A percentile compares a stretch with the other conserved stretches of the same genome.
phyloP scores from a whole-genome alignment of 2,113 vertebrate genomes.

The Phaethornis superciliosus region DNA sequence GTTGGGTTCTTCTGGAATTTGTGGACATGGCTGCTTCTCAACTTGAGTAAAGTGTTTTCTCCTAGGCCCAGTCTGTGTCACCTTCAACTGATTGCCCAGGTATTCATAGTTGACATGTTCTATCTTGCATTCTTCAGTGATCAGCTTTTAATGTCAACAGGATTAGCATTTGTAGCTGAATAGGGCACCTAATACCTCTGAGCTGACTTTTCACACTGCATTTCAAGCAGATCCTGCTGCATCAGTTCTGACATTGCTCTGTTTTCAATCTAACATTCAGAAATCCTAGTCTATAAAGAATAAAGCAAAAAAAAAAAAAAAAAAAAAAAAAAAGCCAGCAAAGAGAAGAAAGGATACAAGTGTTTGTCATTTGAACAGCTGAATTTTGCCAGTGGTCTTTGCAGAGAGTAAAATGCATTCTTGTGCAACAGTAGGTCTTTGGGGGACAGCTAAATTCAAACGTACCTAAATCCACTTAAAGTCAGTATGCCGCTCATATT shows the following conservation, averaged over 20 bases:
- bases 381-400: neutral
- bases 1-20: neutral
- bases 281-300: neutral
- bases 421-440: neutral
- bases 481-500: neutral
- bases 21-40: neutral
- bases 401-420: neutral
- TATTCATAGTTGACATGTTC: neutral
- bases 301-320: neutral
- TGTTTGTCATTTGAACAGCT: neutral
- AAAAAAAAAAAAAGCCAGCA: too few relatives aligned
- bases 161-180: neutral
- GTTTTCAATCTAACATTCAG: neutral
- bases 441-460: neutral
- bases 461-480: neutral
- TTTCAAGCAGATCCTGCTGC: neutral
- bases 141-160: neutral
- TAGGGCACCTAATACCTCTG: neutral
- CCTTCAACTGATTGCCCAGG: neutral
- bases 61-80: neutral
- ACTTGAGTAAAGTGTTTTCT: neutral
- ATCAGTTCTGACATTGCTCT: constrained; percentile 8
- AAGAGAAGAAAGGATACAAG: neutral
- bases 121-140: neutral
- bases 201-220: neutral